Conservation (phyloP, 2,113 vertebrate species). For the Maylandia zebra region DNA sequence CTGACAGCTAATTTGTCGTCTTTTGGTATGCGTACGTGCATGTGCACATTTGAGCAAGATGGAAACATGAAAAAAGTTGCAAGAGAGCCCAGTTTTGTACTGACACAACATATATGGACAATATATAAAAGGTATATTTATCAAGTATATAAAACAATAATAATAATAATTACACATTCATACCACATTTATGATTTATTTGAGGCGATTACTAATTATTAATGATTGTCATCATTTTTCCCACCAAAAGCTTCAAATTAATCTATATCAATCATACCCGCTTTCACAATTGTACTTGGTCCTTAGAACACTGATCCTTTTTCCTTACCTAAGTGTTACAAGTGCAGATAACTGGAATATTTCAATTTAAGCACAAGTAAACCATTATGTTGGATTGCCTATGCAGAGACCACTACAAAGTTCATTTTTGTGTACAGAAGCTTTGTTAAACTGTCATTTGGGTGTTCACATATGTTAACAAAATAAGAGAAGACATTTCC, state of each 20-base stretch:
- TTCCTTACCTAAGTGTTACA: background rate
- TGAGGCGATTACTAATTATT: background rate
- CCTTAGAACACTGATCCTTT: background rate
- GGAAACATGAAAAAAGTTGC: background rate
- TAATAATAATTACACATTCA: background rate
- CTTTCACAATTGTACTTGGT: background rate
- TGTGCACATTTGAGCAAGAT: background rate
- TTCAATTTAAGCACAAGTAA: background rate
- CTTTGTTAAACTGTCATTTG: background rate
- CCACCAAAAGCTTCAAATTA: background rate
- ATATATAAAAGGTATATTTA: background rate
- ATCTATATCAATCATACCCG: background rate
- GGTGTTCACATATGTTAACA: background rate
- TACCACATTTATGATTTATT: background rate
- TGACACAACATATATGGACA: background rate
- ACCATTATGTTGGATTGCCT: background rate
- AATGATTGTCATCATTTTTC: background rate
- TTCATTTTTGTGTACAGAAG: background rate
- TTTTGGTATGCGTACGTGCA: background rate
- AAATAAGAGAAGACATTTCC: background rate
- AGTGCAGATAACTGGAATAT: background rate
- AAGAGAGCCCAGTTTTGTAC: background rate
- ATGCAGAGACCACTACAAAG: background rate
- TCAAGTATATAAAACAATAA: background rate
- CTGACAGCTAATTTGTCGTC: conserved; percentile 53